Evolutionary conservation across 2,797 vertebrate genomes (phyloP).

Genomic region (Salarias fasciatus): DNA sequence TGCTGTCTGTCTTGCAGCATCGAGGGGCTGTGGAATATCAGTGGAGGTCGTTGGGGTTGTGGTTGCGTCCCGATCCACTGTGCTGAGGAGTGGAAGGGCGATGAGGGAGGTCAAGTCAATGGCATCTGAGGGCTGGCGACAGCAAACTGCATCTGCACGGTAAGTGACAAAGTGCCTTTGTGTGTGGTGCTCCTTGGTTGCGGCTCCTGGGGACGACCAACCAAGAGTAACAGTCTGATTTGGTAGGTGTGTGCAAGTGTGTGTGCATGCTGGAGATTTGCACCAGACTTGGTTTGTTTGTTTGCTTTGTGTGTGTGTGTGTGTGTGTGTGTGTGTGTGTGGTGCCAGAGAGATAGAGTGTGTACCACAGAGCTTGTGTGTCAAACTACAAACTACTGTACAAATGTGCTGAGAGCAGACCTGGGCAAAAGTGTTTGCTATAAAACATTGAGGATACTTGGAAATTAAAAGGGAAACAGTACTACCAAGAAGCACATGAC

Average conservation of each 20-base stretch:
- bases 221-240: conserved; percentile 82
- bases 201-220: conserved; percentile 54
- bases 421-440: conserved; percentile 54
- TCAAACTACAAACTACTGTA: conserved; percentile 71
- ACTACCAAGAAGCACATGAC: conserved; percentile 56
- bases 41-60: conserved; percentile 79
- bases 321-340: conserved; percentile 35
- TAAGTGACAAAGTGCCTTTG: conserved; percentile 81
- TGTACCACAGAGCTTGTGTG: conserved; percentile 71
- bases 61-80: conserved; percentile 73
- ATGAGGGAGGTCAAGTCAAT: conserved; percentile 70
- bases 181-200: conserved; percentile 69
- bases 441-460: conserved; percentile 51
- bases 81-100: conserved; percentile 77
- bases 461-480: conserved; percentile 5
- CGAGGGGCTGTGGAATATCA: conserved; percentile 79
- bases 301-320: too few relatives aligned
- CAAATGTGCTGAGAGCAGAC: conserved; percentile 75
- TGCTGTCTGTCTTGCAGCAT: conserved; percentile 83
- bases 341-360: conserved; percentile 56
- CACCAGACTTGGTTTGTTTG: too few relatives aligned
- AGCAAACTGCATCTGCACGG: conserved; percentile 78
- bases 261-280: conserved; percentile 40
- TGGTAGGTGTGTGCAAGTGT: conserved; percentile 59
- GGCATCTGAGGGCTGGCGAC: conserved; percentile 76